Evolutionary conservation across 2,797 vertebrate species (phyloP).

Genomic region (Eurystomus glaucurus): DNA sequence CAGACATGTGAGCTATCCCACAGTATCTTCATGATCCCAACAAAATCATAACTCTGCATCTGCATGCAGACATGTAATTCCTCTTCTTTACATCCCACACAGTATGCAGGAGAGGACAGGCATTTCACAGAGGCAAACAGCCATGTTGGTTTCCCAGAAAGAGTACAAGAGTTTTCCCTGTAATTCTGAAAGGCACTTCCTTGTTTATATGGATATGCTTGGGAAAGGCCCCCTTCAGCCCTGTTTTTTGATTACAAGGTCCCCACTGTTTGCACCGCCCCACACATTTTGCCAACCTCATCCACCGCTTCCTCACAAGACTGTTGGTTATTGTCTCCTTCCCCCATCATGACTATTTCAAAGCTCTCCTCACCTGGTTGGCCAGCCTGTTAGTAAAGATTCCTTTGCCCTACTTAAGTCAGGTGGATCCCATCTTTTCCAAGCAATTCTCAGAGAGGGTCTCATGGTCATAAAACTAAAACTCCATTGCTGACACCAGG

Average conservation of each 20-base stretch:
- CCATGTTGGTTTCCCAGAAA: background rate
- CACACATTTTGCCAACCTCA: background rate
- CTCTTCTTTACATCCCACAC: background rate
- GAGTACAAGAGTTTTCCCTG: background rate
- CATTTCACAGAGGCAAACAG: background rate
- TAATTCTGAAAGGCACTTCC: background rate
- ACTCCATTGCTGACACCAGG: background rate
- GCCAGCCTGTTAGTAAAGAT: background rate
- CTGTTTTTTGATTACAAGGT: background rate
- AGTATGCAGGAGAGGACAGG: background rate
- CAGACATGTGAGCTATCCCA: background rate
- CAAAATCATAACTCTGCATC: background rate
- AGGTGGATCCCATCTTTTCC: background rate
- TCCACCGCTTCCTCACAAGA: background rate
- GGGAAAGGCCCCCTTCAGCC: background rate
- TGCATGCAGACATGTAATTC: background rate
- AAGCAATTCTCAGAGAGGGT: background rate
- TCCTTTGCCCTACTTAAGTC: background rate
- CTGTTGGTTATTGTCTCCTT: background rate
- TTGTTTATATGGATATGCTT: background rate
- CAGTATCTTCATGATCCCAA: background rate
- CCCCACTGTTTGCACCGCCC: background rate
- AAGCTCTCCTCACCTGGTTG: background rate
- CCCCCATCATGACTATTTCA: background rate
- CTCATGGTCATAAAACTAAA: background rate